A percentile compares a stretch with the other conserved stretches of the same genome.
These are phyloP conservation scores for Telenomus remus DNA, from an alignment of 1,140 invertebrate genomes.

Conservation along the genomic window DNA sequence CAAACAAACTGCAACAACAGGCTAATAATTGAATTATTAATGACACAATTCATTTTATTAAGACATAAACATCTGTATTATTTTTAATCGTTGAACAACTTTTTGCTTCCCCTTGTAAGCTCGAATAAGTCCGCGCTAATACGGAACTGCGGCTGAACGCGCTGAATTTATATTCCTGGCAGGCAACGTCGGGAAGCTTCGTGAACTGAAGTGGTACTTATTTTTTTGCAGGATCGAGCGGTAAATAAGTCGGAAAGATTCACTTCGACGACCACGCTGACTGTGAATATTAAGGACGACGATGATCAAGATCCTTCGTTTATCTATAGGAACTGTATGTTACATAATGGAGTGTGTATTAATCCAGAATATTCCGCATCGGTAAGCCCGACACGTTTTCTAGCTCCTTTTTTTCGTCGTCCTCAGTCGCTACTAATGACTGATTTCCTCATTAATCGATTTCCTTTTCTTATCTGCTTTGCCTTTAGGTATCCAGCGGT, in stretches of 20 bases:
- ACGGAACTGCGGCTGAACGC: no score
- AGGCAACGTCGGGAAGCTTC: no score
- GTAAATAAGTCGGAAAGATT: constrained; percentile 83
- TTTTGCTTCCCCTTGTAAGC: no score
- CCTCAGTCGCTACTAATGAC: not conserved
- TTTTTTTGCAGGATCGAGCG: constrained; percentile 84
- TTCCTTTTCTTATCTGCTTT: not conserved
- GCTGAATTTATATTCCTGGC: no score
- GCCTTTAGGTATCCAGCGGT: constrained; percentile 84
- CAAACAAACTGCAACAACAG: no score
- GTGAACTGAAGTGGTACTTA: no score
- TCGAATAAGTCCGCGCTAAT: no score
- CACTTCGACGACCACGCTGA: constrained; percentile 88
- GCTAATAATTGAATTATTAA: no score
- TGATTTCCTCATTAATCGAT: constrained; percentile 17
- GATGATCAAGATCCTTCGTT: constrained; percentile 93
- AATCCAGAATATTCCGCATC: constrained; percentile 87
- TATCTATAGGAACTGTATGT: constrained; percentile 87
- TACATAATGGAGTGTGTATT: constrained; percentile 86
- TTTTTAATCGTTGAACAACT: no score
- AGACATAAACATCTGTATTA: no score
- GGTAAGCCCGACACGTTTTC: constrained; percentile 70
- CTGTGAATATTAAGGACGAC: constrained; percentile 89
- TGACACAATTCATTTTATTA: no score
- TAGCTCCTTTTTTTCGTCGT: not conserved